Base-by-base conservation (phyloP, 2,888 invertebrate genomes). In the Callimorpha dominula region DNA sequence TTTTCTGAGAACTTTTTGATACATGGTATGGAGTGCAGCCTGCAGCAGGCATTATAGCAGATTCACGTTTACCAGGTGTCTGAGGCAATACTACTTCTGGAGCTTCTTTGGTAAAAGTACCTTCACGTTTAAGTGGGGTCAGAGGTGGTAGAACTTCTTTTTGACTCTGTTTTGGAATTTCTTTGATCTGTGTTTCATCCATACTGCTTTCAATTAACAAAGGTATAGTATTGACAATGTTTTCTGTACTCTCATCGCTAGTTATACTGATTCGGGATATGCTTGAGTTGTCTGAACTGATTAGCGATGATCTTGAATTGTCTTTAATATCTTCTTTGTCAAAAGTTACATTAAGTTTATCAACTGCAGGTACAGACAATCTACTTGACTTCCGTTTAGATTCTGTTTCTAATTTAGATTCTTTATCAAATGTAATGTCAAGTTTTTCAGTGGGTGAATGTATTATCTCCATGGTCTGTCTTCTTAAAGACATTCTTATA, bases 31-130 rank as follows among this genome's bases (percentile, higher is more conserved):
- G 96, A 31, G 96, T 96, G 63, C 85, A 85, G 0, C 96, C 95
- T 0, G 95, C 91, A 0, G 93, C 87, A 0, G 92, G 90, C 0
- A 72, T 42, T 17, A 68, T 12, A 0, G 90, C 66, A 0, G 93
- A 90, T 73, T 83, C 84, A 14, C 82, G 79, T 80, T 89, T 92
- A 0, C 80, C 83, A 8, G 93, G 93, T 66, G 91, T 92, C 17
- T 73, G 82, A 54, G 84, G 17, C 43, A 43, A 40, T 12, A 80
- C 57, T 9, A 81, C 77, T 46, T 88, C 88, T 0, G 92, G 84
- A 31, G 79, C 80, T 0, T 95, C 94, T 81, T 93, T 95, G 0
- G 94, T 95, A 65, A 93, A 96, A 1, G 95, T 96, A 0, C 93
- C 93, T 84, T 95, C 95, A 43, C 95, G 85, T 86, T 91, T 92